Evolutionary conservation across 2,113 vertebrate species (phyloP).

Genomic region (Mirounga angustirostris): DNA sequence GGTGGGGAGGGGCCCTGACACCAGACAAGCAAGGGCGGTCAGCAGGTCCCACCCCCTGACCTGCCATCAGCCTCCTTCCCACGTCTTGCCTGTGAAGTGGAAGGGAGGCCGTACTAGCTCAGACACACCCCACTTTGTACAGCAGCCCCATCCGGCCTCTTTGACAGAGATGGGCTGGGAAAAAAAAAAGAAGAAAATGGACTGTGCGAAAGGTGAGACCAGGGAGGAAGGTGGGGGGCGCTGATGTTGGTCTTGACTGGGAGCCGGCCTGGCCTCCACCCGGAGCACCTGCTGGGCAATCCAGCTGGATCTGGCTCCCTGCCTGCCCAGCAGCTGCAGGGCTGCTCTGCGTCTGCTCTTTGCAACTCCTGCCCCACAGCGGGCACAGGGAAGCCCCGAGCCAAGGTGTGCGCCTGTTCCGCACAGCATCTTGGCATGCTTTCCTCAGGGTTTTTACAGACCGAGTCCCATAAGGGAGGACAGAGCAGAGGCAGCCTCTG

Average conservation of each 20-base stretch:
- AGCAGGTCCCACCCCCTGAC: not conserved
- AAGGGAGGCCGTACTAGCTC: not conserved
- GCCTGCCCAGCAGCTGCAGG: not conserved
- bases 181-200: not conserved
- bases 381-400: not conserved
- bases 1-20: not conserved
- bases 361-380: not conserved
- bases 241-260: not conserved
- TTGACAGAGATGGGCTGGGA: not conserved
- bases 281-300: not conserved
- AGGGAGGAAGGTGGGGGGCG: not conserved
- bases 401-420: not conserved
- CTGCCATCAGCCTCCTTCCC: not conserved
- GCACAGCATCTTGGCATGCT: not conserved
- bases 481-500: not conserved
- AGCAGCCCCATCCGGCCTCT: not conserved
- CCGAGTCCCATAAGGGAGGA: not conserved
- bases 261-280: not conserved
- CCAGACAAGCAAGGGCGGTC: not conserved
- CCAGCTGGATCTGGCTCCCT: not conserved
- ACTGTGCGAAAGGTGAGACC: not conserved
- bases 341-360: not conserved
- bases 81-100: not conserved
- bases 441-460: not conserved
- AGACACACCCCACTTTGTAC: not conserved